Base-by-base conservation (phyloP, 1,140 invertebrate genomes). In the Chlorops oryzae region DNA sequence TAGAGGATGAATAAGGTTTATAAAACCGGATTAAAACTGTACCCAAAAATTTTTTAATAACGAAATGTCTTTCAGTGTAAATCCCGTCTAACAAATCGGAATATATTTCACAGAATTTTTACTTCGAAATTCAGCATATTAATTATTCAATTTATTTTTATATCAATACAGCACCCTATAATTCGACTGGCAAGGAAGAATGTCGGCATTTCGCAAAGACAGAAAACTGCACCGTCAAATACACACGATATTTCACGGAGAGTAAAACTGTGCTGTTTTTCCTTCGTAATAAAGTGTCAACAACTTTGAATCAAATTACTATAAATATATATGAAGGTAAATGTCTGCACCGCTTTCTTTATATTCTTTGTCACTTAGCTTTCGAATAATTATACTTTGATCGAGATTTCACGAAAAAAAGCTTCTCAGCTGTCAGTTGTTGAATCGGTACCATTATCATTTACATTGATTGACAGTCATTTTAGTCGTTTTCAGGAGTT, bases 301-400 rank as follows among this genome's bases (percentile, higher is more conserved):
- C 78, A 55, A 75, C 74, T 41, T 76, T 87, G 13, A 82, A 81
- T 51, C 80, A 82, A 37, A 74, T 87, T 20, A 81, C 81, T 17
- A 80, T 92, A 23, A 88, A 85, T 58, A 82, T 90, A 64, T 90
- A 89, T 69, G 81, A 88, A 81, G 85, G 87, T 89, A 76, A 62
- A 56, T 62, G 32, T 13, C 24, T 40, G 7, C 25, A 38, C 20
- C 21, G 6, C 7, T 42, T 42, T n/a, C 18, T 47, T 5, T 9
- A 32, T 9, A 32, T 32, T 32, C n/a, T 32, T 9, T 18, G 42
- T n/a, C n/a, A n/a, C n/a, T n/a, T n/a, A n/a, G n/a, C n/a, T n/a
- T n/a, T n/a, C n/a, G n/a, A n/a, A 28, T 54, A 25, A 12, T 43
- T 23, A 12, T 32, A n/a, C n/a, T n/a, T n/a, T n/a, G n/a, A n/a